phyloP scores from a whole-genome alignment of 2,888 invertebrate species.

The Chydorus sphaericus region DNA sequence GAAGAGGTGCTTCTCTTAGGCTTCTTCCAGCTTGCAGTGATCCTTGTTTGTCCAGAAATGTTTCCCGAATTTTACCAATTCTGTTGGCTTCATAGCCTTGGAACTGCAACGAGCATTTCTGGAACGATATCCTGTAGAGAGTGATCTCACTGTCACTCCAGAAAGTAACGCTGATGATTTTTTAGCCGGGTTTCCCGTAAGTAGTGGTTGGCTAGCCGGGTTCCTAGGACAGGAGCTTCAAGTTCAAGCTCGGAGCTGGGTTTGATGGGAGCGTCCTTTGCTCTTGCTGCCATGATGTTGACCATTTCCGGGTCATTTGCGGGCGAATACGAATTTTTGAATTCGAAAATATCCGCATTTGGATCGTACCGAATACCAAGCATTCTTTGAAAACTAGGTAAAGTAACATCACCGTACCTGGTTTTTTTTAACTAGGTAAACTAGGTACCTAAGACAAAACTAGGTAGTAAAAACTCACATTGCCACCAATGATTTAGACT shows the following conservation, averaged over 20 bases:
- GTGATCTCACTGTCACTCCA: not conserved
- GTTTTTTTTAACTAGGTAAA: too few species aligned
- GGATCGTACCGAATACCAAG: not conserved
- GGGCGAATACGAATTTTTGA: not conserved
- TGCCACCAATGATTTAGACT: too few species aligned
- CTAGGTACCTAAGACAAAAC: too few species aligned
- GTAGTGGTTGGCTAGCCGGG: not conserved
- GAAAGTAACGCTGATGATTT: not conserved
- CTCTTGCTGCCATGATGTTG: not conserved
- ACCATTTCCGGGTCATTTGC: conserved; percentile 17
- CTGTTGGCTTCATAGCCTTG: not conserved
- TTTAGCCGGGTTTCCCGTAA: not conserved
- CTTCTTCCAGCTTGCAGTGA: too few species aligned
- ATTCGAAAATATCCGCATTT: not conserved
- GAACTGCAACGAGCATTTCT: not conserved
- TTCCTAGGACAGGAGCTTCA: not conserved
- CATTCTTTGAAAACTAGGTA: too few species aligned
- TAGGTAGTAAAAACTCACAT: too few species aligned
- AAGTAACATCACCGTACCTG: too few species aligned
- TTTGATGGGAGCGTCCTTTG: not conserved
- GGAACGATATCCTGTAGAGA: not conserved
- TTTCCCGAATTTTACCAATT: not conserved
- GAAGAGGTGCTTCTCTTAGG: too few species aligned
- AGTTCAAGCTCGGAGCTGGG: not conserved
- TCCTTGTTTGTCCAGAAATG: not conserved